These are phyloP conservation scores for Latrodectus elegans DNA, from an alignment of 2,888 invertebrate genomes.

Conservation along the genomic window DNA sequence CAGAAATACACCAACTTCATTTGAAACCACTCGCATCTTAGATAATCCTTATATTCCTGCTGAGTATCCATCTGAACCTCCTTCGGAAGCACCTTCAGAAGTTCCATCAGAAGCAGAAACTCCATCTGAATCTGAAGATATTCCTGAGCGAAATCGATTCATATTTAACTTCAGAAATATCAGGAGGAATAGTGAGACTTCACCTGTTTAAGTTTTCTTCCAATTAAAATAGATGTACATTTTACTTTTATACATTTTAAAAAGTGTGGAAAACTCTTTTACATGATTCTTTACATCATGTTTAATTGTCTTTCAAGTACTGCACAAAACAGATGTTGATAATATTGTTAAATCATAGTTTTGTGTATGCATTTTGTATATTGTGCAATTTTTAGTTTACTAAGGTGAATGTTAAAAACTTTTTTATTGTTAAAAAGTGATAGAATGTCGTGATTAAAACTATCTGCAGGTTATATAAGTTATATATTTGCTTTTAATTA, in stretches of 20 bases:
- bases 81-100: conserved; percentile 66
- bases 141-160: conserved; percentile 54
- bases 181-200: conserved; percentile 60
- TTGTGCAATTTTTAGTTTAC: not conserved
- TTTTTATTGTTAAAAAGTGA: not conserved
- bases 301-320: conserved; percentile 51
- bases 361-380: not conserved
- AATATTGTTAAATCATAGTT: not conserved
- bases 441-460: not conserved
- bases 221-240: conserved; percentile 29
- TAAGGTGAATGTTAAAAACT: not conserved
- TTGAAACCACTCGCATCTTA: conserved; percentile 58
- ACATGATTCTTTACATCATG: conserved; percentile 68
- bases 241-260: conserved; percentile 35
- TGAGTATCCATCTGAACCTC: conserved; percentile 63
- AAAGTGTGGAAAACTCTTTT: conserved; percentile 25
- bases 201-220: conserved; percentile 56
- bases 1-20: conserved; percentile 36
- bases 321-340: conserved; percentile 32
- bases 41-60: conserved; percentile 50
- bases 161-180: conserved; percentile 62
- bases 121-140: conserved; percentile 62
- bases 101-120: conserved; percentile 64
- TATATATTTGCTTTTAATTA: not conserved
- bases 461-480: not conserved